Evolutionary conservation across 2,113 vertebrate species (phyloP).

Genomic region (Cephalopterus ornatus): DNA sequence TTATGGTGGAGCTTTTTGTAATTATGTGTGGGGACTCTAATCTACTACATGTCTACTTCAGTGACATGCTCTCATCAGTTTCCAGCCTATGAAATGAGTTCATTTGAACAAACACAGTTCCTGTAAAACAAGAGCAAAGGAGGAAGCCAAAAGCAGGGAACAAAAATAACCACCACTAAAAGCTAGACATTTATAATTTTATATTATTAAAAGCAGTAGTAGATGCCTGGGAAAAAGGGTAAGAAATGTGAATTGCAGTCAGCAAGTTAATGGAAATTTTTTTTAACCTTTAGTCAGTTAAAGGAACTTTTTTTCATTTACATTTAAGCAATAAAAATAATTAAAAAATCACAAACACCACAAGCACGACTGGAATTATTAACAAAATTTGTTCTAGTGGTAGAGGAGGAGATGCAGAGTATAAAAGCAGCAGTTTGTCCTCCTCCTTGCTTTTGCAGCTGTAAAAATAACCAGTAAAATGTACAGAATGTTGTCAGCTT

Average conservation of each 20-base stretch:
- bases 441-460: constrained; percentile 2
- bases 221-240: not conserved
- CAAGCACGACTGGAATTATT: constrained; percentile 2
- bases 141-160: not conserved
- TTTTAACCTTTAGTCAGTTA: not conserved
- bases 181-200: not conserved
- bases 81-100: not conserved
- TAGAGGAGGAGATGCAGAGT: not conserved
- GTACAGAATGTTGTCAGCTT: not conserved
- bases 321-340: not conserved
- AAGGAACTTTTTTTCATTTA: not conserved
- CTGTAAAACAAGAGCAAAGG: not conserved
- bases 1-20: not conserved
- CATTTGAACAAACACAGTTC: not conserved
- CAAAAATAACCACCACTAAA: not conserved
- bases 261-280: not conserved
- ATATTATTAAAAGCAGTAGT: not conserved
- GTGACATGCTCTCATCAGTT: not conserved
- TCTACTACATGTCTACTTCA: not conserved
- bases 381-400: not conserved
- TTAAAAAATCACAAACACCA: not conserved
- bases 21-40: not conserved
- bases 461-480: constrained; percentile 46
- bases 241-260: not conserved
- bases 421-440: not conserved